Percentiles rank a stretch among this genome's conserved stretches.
phyloP scores from a whole-genome alignment of 2,797 vertebrate genomes.

The Cirrhinus mrigala region DNA sequence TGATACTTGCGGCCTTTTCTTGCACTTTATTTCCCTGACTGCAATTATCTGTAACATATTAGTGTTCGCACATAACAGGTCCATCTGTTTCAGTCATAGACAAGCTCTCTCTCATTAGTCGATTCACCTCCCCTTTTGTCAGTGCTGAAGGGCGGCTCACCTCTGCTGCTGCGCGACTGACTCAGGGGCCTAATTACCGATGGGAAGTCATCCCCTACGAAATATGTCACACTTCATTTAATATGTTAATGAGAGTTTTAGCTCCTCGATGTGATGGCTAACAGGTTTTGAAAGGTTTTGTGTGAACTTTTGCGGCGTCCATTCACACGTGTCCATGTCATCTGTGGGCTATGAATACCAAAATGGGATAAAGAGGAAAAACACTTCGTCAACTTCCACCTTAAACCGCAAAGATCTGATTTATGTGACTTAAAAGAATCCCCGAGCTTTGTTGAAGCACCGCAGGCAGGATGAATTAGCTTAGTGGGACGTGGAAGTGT shows the following conservation, averaged over 20 bases:
- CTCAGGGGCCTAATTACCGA: conserved; percentile 64
- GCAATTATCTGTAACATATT: conserved; percentile 61
- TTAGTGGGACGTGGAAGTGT: conserved; percentile 62
- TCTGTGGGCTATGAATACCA: conserved; percentile 43
- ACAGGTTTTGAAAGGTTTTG: conserved; percentile 51
- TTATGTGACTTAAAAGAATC: conserved; percentile 44
- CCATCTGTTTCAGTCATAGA: conserved; percentile 64
- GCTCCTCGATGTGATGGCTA: conserved; percentile 46
- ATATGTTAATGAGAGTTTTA: conserved; percentile 63
- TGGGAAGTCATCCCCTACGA: conserved; percentile 56
- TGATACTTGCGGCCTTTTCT: conserved; percentile 31
- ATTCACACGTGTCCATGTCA: conserved; percentile 58
- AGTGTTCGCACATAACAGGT: conserved; percentile 58
- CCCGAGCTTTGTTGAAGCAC: conserved; percentile 41
- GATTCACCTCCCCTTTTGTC: conserved; percentile 58
- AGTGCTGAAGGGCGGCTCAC: conserved; percentile 62
- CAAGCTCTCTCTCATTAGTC: conserved; percentile 64
- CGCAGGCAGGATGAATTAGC: conserved; percentile 59
- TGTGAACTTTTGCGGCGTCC: conserved; percentile 55
- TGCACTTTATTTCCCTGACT: conserved; percentile 47
- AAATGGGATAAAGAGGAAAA: conserved; percentile 39
- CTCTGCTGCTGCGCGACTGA: conserved; percentile 57
- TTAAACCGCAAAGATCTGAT: conserved; percentile 35
- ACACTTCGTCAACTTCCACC: conserved; percentile 22
- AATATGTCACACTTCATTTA: conserved; percentile 64